A percentile compares a stretch with the other conserved stretches of the same genome.
These are phyloP conservation scores for Xiphorhynchus elegans DNA, from an alignment of 2,113 vertebrate genomes.

Conservation along the genomic window DNA sequence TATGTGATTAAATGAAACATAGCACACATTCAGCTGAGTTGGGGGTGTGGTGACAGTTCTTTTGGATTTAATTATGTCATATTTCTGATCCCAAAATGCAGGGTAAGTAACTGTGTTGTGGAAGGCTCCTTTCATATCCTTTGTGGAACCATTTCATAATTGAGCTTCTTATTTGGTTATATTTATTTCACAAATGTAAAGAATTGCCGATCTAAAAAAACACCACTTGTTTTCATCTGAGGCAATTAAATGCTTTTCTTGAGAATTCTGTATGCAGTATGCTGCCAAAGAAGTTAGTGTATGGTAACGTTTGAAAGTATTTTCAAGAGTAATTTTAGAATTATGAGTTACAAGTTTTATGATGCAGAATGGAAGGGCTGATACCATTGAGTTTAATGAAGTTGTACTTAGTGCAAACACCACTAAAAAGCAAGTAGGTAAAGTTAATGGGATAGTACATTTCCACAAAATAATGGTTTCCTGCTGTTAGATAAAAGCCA, in stretches of 20 bases:
- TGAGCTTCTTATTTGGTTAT: neutral
- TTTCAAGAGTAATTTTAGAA: neutral
- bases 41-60: neutral
- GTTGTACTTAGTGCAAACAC: neutral
- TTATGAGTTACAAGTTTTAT: neutral
- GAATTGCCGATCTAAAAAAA: neutral
- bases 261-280: neutral
- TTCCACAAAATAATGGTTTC: conserved; percentile 51
- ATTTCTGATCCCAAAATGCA: neutral
- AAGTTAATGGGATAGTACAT: conserved; percentile 39
- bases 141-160: neutral
- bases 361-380: neutral
- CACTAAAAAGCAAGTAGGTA: conserved; percentile 38
- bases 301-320: conserved; percentile 3
- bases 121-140: neutral
- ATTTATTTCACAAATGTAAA: neutral
- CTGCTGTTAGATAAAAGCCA: conserved; percentile 60
- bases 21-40: neutral
- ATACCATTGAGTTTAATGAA: conserved; percentile 43
- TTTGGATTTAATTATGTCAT: neutral
- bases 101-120: neutral
- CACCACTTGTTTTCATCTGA: neutral
- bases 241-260: neutral
- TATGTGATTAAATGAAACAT: neutral
- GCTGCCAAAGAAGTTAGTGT: neutral